Percentiles rank a stretch among this genome's conserved stretches.
These are phyloP conservation scores for Liopterus haemorrhoidalis DNA, from an alignment of 2,888 invertebrate species.

Conservation along the genomic window DNA sequence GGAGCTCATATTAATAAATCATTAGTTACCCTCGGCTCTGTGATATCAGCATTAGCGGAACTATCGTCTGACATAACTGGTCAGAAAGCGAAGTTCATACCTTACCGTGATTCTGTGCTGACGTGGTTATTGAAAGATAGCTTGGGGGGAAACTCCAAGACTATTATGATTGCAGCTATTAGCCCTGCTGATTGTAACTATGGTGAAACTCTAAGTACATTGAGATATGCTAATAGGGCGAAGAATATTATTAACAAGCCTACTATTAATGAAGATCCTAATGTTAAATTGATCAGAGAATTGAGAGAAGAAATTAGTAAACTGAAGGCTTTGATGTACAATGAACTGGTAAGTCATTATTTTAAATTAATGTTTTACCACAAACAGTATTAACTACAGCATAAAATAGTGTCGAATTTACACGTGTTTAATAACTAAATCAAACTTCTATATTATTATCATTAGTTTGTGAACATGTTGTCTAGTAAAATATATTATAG, in stretches of 20 bases:
- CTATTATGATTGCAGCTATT: constrained; percentile 84
- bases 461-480: no score
- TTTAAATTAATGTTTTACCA: constrained; percentile 12
- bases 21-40: constrained; percentile 78
- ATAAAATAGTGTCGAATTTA: constrained; percentile 12
- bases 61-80: constrained; percentile 45
- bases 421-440: no score
- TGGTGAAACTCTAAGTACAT: constrained; percentile 77
- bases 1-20: constrained; percentile 90
- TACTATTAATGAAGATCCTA: constrained; percentile 84
- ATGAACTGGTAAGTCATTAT: constrained; percentile 55
- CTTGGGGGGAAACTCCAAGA: constrained; percentile 83
- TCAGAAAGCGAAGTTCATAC: constrained; percentile 57
- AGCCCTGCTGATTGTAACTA: constrained; percentile 71
- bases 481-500: no score
- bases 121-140: constrained; percentile 87
- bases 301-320: constrained; percentile 79
- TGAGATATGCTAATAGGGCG: constrained; percentile 82
- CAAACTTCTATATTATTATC: no score
- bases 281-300: constrained; percentile 80
- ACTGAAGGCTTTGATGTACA: constrained; percentile 66
- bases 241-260: constrained; percentile 90
- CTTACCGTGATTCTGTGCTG: constrained; percentile 81
- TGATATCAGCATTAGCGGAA: constrained; percentile 80
- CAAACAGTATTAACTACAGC: background rate